A percentile compares a stretch with the other conserved stretches of the same genome.
Evolutionary conservation across 2,113 vertebrate genomes (phyloP).

Genomic region (Hippolais icterina): DNA sequence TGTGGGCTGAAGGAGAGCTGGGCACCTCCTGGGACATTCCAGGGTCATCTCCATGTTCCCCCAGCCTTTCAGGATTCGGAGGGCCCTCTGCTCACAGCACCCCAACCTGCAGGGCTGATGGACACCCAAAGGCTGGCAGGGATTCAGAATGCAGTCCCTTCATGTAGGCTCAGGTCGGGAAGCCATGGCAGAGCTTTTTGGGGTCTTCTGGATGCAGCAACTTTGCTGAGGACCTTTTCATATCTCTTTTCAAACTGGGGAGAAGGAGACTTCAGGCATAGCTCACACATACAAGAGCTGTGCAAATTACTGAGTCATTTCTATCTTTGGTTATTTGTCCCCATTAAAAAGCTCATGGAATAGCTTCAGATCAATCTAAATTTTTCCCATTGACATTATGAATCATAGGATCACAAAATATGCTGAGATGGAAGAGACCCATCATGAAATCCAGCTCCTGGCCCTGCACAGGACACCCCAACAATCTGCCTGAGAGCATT

Average conservation of each 20-base stretch:
- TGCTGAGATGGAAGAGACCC: neutral
- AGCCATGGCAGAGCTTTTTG: neutral
- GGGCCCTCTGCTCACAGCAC: neutral
- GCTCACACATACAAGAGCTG: neutral
- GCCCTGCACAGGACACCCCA: neutral
- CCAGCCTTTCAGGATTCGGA: accelerated
- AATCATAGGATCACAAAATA: neutral
- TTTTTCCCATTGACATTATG: neutral
- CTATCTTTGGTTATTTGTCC: neutral
- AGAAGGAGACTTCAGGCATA: neutral
- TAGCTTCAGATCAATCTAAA: neutral
- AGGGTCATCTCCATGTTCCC: accelerated
- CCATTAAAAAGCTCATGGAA: neutral
- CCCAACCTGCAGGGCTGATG: accelerated
- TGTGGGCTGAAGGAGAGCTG: neutral
- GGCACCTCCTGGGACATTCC: neutral
- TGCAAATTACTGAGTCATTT: neutral
- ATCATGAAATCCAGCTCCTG: neutral
- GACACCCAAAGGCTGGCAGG: neutral
- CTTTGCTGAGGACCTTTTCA: neutral
- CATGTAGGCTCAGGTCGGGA: neutral
- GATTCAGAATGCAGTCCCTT: neutral
- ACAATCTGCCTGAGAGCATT: neutral
- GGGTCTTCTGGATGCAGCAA: neutral
- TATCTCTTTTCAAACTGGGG: neutral